Conservation (phyloP, 2,888 invertebrate species). For the Orchesellides sinensis region DNA sequence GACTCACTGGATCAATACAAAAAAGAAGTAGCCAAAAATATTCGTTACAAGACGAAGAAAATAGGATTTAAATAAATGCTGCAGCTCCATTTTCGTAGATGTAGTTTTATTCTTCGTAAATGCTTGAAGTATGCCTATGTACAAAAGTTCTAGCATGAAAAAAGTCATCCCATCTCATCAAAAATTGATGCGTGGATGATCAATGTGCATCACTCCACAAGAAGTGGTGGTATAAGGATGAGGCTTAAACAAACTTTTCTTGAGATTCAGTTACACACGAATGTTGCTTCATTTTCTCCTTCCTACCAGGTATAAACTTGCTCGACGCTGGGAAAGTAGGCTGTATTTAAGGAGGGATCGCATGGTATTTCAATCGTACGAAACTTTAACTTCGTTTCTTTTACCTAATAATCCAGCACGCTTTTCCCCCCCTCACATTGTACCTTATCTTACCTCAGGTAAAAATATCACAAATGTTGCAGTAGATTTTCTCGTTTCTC, state of each 20-base stretch:
- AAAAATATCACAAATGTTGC: neutral
- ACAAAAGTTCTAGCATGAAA: slow-evolving; percentile 12
- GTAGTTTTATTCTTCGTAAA: slow-evolving; percentile 33
- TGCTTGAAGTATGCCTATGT: neutral
- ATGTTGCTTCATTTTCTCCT: slow-evolving; percentile 16
- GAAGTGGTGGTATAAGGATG: neutral
- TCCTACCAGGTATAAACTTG: neutral
- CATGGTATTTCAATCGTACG: neutral
- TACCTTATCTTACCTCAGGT: slow-evolving; percentile 48
- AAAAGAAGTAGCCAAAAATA: too few species aligned
- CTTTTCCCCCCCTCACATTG: slow-evolving; percentile 26
- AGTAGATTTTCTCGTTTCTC: neutral
- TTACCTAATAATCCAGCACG: slow-evolving; percentile 31
- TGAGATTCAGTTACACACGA: slow-evolving; percentile 6
- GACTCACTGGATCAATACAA: too few species aligned
- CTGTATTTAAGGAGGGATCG: neutral
- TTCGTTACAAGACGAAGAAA: too few species aligned
- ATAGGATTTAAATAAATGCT: slow-evolving; percentile 34
- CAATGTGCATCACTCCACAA: slow-evolving; percentile 35
- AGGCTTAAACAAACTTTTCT: slow-evolving; percentile 34
- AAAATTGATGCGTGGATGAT: slow-evolving; percentile 68
- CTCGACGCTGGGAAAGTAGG: neutral
- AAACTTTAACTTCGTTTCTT: slow-evolving; percentile 31
- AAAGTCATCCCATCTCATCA: slow-evolving; percentile 63
- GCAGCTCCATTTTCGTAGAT: slow-evolving; percentile 14